A percentile compares a stretch with the other conserved stretches of the same genome.
phyloP scores from a whole-genome alignment of 2,797 vertebrate species.

The Pogoniulus pusillus region DNA sequence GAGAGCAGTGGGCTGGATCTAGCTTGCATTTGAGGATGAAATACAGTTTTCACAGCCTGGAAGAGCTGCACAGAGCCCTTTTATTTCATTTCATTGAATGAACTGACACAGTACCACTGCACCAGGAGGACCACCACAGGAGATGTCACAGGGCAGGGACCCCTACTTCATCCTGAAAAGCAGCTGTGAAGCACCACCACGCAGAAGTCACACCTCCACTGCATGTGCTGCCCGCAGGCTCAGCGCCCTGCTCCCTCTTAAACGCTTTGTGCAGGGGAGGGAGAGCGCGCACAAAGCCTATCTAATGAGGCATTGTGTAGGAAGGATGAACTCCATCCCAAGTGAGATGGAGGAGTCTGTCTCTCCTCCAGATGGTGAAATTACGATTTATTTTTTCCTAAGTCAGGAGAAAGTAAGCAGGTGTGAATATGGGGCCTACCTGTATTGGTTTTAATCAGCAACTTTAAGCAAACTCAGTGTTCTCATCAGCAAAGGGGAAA shows the following conservation, averaged over 20 bases:
- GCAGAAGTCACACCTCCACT: background rate
- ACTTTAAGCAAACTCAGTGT: slow-evolving; percentile 75
- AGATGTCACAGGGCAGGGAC: background rate
- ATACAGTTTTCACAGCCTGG: background rate
- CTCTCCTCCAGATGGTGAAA: slow-evolving; percentile 29
- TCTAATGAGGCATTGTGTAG: background rate
- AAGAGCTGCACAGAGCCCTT: background rate
- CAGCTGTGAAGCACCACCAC: background rate
- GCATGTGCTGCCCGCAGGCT: background rate
- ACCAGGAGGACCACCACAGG: fast-evolving
- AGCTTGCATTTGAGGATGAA: background rate
- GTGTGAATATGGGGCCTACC: slow-evolving; percentile 41
- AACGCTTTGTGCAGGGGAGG: background rate
- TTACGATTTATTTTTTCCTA: background rate
- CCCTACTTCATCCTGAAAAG: background rate
- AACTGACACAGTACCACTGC: fast-evolving
- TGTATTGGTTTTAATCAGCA: slow-evolving; percentile 72
- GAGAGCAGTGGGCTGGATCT: background rate
- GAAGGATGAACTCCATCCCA: slow-evolving; percentile 10
- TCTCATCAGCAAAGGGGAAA: slow-evolving; percentile 72
- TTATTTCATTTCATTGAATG: background rate
- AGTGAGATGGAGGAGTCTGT: background rate
- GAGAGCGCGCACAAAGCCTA: background rate
- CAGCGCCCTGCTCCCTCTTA: background rate
- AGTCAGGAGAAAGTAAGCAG: slow-evolving; percentile 58